phyloP scores from a whole-genome alignment of 2,113 vertebrate species.

The Gorilla gorilla region DNA sequence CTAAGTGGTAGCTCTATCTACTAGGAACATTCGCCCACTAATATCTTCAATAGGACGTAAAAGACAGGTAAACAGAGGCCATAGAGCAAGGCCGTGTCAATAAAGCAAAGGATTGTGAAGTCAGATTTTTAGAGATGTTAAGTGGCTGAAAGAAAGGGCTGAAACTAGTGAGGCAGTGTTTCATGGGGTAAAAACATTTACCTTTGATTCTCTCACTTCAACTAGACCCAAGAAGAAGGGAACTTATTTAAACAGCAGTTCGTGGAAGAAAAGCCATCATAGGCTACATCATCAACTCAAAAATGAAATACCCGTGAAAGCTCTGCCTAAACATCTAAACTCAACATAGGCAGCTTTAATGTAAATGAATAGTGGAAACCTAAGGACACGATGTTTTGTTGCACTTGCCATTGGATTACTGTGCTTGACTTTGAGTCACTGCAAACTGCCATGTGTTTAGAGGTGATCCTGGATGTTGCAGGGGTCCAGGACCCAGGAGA shows the following conservation, averaged over 20 bases:
- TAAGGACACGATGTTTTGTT: background rate
- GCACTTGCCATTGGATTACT: background rate
- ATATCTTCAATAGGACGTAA: background rate
- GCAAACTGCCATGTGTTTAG: background rate
- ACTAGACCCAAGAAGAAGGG: background rate
- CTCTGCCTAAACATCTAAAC: background rate
- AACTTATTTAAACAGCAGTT: background rate
- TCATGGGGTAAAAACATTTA: background rate
- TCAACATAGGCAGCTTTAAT: background rate
- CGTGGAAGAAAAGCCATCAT: background rate
- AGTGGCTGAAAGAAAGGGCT: background rate
- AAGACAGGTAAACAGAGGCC: background rate
- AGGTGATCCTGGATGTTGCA: background rate
- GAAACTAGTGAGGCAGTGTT: background rate
- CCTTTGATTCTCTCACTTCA: background rate
- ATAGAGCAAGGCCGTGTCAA: background rate
- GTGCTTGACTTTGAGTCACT: background rate
- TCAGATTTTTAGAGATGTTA: background rate
- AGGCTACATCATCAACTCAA: background rate
- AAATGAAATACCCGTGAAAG: background rate
- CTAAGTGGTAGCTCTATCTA: background rate
- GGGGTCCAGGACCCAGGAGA: background rate
- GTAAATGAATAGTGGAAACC: background rate
- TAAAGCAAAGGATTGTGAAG: background rate
- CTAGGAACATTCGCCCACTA: rapidly evolving